A percentile compares a stretch with the other conserved stretches of the same genome.
Conservation (phyloP, 2,113 vertebrate genomes). For the Anolis sagrei region DNA sequence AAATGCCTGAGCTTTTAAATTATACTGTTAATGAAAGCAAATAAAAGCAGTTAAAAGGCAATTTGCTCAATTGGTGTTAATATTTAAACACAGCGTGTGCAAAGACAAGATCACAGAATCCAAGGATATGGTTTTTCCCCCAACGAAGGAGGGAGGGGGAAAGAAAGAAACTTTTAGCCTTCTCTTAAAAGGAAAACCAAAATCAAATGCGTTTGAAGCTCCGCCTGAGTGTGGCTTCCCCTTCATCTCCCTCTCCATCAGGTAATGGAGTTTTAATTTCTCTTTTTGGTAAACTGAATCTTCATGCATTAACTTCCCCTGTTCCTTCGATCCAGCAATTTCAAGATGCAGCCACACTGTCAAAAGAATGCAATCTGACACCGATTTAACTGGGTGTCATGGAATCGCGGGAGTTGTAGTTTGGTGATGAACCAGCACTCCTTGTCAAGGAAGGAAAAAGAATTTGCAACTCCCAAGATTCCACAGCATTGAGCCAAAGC, state of each 20-base stretch:
- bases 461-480: too few species aligned
- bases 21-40: constrained; percentile 87
- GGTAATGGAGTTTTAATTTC: constrained; percentile 53
- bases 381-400: too few species aligned
- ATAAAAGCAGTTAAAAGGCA: constrained; percentile 89
- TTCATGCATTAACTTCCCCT: constrained; percentile 50
- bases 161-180: constrained; percentile 42
- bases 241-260: constrained; percentile 35
- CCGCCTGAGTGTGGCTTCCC: fast-evolving
- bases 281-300: constrained; percentile 45
- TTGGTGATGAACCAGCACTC: too few species aligned
- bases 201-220: fast-evolving
- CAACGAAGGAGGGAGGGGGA: background rate
- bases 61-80: constrained; percentile 88
- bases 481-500: too few species aligned
- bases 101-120: constrained; percentile 75
- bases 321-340: constrained; percentile 58
- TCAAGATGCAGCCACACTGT: too few species aligned
- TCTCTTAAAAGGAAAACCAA: background rate
- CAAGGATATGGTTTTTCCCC: background rate
- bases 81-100: constrained; percentile 86
- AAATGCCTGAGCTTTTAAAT: constrained; percentile 86
- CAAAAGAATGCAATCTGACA: too few species aligned
- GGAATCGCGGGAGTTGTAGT: too few species aligned
- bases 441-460: too few species aligned